Evolutionary conservation across 2,888 invertebrate species (phyloP).

Genomic region (Heliconius hortense): DNA sequence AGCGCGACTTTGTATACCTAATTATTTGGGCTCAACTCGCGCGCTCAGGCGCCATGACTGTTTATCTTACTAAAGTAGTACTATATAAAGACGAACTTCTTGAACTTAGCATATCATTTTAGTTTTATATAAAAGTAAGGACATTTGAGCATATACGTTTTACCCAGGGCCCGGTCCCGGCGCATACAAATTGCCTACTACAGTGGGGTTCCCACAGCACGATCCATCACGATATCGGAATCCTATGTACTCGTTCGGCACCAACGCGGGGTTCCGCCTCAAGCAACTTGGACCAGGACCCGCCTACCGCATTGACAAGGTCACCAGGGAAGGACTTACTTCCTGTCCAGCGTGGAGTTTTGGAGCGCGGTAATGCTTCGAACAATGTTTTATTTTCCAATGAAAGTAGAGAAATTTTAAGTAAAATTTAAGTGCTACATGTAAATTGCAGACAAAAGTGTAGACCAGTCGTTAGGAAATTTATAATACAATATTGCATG

Average conservation of each 20-base stretch:
- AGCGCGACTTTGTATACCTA: background rate
- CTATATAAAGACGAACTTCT: too few species aligned
- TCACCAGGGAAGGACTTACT: slow-evolving; percentile 66
- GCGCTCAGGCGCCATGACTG: background rate
- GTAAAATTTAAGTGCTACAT: too few species aligned
- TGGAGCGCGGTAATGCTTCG: slow-evolving; percentile 50
- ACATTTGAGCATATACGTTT: background rate
- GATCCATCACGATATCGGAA: slow-evolving; percentile 83
- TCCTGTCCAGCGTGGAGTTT: slow-evolving; percentile 81
- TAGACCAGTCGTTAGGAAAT: too few species aligned
- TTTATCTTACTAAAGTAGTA: too few species aligned
- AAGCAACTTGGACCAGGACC: slow-evolving; percentile 75
- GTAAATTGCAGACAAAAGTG: too few species aligned
- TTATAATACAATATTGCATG: too few species aligned
- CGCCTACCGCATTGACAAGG: slow-evolving; percentile 68
- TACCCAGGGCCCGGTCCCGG: slow-evolving; percentile 85
- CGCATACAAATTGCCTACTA: slow-evolving; percentile 83
- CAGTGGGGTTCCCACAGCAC: slow-evolving; percentile 83
- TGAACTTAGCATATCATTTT: too few species aligned
- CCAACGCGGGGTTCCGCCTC: slow-evolving; percentile 65
- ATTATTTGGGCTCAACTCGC: background rate
- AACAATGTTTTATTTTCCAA: background rate
- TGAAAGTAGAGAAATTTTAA: too few species aligned
- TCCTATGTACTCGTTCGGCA: slow-evolving; percentile 85
- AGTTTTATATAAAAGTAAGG: background rate